phyloP scores from a whole-genome alignment of 2,888 invertebrate genomes.

The Aplocera efformata region DNA sequence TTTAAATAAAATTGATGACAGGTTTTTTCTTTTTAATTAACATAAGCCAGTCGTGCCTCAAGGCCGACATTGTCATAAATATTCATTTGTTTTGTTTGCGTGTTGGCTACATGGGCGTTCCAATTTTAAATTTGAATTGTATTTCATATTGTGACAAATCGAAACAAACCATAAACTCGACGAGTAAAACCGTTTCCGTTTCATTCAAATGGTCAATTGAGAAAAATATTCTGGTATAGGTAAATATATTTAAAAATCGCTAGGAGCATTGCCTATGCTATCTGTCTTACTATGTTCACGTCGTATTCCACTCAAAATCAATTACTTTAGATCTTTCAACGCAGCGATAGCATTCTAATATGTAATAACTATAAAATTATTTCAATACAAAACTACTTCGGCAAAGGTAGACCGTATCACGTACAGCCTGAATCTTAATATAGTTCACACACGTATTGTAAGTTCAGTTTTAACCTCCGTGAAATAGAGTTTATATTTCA shows the following conservation, averaged over 20 bases:
- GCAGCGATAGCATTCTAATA: conserved; percentile 61
- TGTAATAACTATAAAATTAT: conserved; percentile 78
- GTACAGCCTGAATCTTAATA: conserved; percentile 67
- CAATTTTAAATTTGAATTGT: conserved; percentile 6
- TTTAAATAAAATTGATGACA: conserved; percentile 28
- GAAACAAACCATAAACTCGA: too few species aligned
- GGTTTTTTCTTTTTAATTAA: conserved; percentile 24
- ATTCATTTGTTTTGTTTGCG: conserved; percentile 17
- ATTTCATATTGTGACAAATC: too few species aligned
- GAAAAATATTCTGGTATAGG: too few species aligned
- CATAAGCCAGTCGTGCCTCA: conserved; percentile 18
- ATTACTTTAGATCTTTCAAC: conserved; percentile 27
- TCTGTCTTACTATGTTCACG: too few species aligned
- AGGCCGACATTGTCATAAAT: conserved; percentile 16
- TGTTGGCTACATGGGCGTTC: conserved; percentile 11
- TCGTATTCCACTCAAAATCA: conserved; percentile 22
- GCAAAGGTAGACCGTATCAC: conserved; percentile 74
- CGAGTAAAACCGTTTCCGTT: too few species aligned
- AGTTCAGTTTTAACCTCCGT: conserved; percentile 36
- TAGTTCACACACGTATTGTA: conserved; percentile 33
- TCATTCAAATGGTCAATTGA: too few species aligned
- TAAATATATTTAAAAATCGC: too few species aligned
- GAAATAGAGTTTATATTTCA: conserved; percentile 32
- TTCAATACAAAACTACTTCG: conserved; percentile 74
- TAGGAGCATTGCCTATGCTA: too few species aligned